These are phyloP conservation scores for Zapus hudsonius DNA, from an alignment of 2,113 vertebrate species.

Conservation along the genomic window DNA sequence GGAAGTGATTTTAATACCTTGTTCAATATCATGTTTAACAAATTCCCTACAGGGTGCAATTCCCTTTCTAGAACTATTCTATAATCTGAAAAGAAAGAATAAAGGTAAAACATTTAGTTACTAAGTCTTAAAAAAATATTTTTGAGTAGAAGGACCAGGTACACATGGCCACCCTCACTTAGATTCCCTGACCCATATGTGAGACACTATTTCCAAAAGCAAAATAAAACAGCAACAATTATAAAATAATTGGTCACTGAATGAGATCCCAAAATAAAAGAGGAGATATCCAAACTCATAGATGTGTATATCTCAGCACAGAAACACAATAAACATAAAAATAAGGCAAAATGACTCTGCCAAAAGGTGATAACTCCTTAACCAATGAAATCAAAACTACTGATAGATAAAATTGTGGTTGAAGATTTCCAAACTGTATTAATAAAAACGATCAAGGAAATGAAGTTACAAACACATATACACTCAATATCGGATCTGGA, in stretches of 20 bases:
- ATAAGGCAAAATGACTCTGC: neutral
- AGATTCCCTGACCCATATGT: neutral
- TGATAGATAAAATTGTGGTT: neutral
- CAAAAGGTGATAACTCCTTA: neutral
- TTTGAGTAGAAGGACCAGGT: neutral
- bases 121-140: too few relatives aligned
- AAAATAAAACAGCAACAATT: neutral
- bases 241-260: neutral
- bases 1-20: too few relatives aligned
- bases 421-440: neutral
- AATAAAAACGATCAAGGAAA: neutral
- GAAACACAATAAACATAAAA: neutral
- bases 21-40: too few relatives aligned
- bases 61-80: too few relatives aligned
- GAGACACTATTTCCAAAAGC: neutral
- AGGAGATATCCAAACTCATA: neutral
- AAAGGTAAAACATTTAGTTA: too few relatives aligned
- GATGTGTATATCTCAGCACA: neutral
- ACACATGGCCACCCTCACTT: too few relatives aligned
- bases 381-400: neutral
- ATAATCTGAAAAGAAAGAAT: too few relatives aligned
- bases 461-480: neutral
- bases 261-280: neutral
- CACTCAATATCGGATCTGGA: neutral
- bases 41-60: too few relatives aligned